These are phyloP conservation scores for Clarias laeviceps DNA, from an alignment of 2,797 vertebrate species.

Conservation along the genomic window DNA sequence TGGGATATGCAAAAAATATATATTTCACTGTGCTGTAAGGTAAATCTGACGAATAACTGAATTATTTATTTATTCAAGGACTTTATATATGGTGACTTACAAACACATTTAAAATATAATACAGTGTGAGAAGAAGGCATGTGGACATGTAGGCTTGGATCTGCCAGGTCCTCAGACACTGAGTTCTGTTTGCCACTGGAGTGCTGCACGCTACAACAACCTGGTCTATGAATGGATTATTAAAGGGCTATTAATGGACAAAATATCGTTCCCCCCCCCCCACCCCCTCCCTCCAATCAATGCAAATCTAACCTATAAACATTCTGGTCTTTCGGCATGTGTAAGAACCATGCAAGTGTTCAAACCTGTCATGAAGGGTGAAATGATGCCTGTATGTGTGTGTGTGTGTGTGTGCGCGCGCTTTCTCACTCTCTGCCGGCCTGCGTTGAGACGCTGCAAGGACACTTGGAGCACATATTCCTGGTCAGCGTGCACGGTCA, in stretches of 20 bases:
- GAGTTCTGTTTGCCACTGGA: not conserved
- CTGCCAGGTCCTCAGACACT: not conserved
- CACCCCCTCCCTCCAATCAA: not conserved
- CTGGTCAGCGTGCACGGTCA: conserved; percentile 88
- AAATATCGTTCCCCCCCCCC: not conserved
- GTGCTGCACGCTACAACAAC: not conserved
- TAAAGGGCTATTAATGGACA: not conserved
- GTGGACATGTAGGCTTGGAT: not conserved
- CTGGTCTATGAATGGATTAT: not conserved
- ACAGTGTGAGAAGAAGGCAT: not conserved
- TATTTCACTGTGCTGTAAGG: no score
- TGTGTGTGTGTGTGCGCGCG: conserved; percentile 15
- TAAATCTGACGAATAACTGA: no score
- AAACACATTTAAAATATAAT: not conserved
- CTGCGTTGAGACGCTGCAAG: conserved; percentile 79
- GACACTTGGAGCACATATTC: conserved; percentile 94
- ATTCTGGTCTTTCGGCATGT: not conserved
- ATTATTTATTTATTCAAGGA: not conserved
- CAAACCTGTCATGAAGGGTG: not conserved
- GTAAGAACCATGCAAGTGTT: not conserved
- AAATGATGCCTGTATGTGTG: conserved; percentile 23
- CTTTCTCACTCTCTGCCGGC: conserved; percentile 83
- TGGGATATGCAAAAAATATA: no score
- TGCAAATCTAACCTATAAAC: not conserved
- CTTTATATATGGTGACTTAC: not conserved